Evolutionary conservation across 2,113 vertebrate species (phyloP), one percentile per base, ranked within the genome.

Genomic region (Lepus americanus): DNA sequence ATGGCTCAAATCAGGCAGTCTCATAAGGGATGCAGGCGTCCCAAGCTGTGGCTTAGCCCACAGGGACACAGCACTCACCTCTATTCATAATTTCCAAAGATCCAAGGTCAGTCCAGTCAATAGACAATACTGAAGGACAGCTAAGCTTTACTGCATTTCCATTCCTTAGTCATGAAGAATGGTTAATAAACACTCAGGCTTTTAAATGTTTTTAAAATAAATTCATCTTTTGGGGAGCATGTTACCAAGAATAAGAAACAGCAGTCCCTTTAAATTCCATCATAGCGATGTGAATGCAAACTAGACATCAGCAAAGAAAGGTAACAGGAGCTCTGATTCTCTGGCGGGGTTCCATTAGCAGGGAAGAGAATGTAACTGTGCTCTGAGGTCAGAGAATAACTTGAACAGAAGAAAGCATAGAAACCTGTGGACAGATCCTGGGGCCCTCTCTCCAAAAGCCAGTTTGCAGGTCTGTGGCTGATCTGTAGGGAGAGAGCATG

Each of bases 141-240:
- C 67, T 87, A 86, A 95, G 89, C 66, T 93, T 93, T 78, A 83
- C 59, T 76, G 79, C 89, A 16, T 63, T 78, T 86, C 69, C 96
- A 70, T 93, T 85, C 94, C 77, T 90, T 81, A 94, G 89, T 84
- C 88, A 93, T 44, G 31, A 94, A 86, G 51, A 93, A 83, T 92
- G 29, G 96, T 92, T 87, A 82, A 94, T 94, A 96, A 70, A 86
- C 33, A 87, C 89, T 73, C 63, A 89, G 85, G 8, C 51, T 87
- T 87, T 14, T 90, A 87, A 81, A 63, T 72, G 83, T 77, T 89
- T 95, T 61, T 67, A 87, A 89, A 82, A 84, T 74, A 84, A 31
- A 83, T 83, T 82, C 88, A 66, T 80, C 8, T 76, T 96, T 84
- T 66, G 11, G 17, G 0, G 22, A 61, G n/a, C 49, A 90, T 76